Percentiles rank a stretch among this genome's conserved stretches.
phyloP scores from a whole-genome alignment of 2,113 vertebrate species.

The Toxostoma redivivum region DNA sequence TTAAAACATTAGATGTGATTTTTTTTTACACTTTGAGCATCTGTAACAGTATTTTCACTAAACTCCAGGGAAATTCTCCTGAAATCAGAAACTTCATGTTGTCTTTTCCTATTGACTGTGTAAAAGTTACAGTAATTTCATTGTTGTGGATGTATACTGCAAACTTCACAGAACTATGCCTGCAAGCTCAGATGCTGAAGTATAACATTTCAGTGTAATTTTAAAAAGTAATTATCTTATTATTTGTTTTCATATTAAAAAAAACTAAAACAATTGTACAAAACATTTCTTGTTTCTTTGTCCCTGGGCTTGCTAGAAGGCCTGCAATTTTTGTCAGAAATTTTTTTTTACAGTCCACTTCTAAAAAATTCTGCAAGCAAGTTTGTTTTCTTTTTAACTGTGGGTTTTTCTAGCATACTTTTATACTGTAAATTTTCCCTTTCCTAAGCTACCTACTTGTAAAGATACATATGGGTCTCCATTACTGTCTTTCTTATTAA shows the following conservation, averaged over 20 bases:
- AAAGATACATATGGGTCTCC: neutral
- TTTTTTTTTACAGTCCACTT: neutral
- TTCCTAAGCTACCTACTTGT: neutral
- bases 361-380: neutral
- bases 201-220: neutral
- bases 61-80: neutral
- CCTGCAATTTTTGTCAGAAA: neutral
- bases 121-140: neutral
- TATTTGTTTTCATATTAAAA: neutral
- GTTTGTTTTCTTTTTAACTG: neutral
- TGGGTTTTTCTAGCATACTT: neutral
- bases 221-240: neutral
- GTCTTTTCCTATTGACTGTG: neutral
- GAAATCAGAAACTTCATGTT: neutral
- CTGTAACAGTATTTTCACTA: neutral
- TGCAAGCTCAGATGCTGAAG: neutral
- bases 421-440: neutral
- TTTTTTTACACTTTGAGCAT: neutral
- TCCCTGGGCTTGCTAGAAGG: neutral
- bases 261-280: neutral
- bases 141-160: neutral
- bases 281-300: neutral
- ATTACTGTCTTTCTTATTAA: neutral
- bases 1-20: neutral
- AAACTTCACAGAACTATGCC: neutral